Percentiles rank a stretch among this genome's conserved stretches.
Evolutionary conservation across 2,888 invertebrate genomes (phyloP).

Genomic region (Prosopocoilus inquinatus): DNA sequence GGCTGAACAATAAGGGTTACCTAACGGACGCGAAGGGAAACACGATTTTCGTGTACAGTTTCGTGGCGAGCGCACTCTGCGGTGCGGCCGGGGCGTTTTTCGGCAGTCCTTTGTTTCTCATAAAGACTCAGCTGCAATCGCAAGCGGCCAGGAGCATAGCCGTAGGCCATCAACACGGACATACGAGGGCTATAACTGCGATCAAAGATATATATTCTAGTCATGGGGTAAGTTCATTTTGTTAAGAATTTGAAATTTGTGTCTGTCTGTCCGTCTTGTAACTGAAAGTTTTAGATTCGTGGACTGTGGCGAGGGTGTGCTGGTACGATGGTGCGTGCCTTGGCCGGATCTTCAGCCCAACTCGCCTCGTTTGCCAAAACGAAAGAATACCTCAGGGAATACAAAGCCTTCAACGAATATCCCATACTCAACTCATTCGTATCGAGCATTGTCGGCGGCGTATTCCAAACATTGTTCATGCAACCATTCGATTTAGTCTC

Average conservation of each 20-base stretch:
- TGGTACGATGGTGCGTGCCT: constrained; percentile 68
- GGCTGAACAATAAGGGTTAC: constrained; percentile 64
- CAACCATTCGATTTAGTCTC: constrained; percentile 87
- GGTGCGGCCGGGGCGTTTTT: constrained; percentile 69
- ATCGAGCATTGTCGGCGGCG: constrained; percentile 75
- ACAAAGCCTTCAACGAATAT: constrained; percentile 43
- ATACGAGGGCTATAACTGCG: constrained; percentile 59
- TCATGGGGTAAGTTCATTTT: constrained; percentile 56
- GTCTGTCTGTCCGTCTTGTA: no score
- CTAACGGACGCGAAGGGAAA: constrained; percentile 56
- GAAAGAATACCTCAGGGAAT: constrained; percentile 53
- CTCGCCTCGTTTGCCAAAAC: constrained; percentile 74
- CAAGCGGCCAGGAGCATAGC: constrained; percentile 71
- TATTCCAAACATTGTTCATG: constrained; percentile 71
- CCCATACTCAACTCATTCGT: constrained; percentile 60
- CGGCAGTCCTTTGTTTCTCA: constrained; percentile 74
- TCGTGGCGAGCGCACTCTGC: constrained; percentile 57
- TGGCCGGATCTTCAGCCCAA: constrained; percentile 81
- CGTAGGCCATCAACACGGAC: constrained; percentile 80
- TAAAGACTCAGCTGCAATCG: constrained; percentile 88
- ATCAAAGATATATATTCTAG: constrained; percentile 53
- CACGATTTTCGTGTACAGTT: constrained; percentile 52
- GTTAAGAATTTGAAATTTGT: no score
- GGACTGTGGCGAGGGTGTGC: constrained; percentile 79
- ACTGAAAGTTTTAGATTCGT: constrained; percentile 37